Percentiles rank a stretch among this genome's conserved stretches.
phyloP scores from a whole-genome alignment of 2,113 vertebrate species.

The Aythya baeri region DNA sequence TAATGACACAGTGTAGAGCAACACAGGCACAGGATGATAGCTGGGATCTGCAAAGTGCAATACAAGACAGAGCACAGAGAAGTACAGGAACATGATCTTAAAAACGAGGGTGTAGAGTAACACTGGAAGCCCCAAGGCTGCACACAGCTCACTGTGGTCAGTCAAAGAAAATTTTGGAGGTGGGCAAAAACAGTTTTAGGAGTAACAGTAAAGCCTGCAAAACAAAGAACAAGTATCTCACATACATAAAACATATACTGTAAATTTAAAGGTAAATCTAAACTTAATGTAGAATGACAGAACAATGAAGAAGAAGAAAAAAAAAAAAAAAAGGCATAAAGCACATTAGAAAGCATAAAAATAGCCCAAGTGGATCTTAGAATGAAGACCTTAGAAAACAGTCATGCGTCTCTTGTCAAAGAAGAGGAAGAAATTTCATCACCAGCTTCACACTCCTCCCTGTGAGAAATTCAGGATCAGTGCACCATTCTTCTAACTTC shows the following conservation, averaged over 20 bases:
- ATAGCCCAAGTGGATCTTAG: background rate
- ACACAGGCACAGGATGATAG: background rate
- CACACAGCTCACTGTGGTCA: fast-evolving
- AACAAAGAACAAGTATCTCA: background rate
- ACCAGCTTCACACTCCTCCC: background rate
- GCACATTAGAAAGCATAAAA: background rate
- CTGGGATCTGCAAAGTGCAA: background rate
- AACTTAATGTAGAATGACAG: background rate
- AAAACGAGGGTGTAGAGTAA: background rate
- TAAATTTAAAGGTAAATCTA: background rate
- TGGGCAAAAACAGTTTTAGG: background rate
- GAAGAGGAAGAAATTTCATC: background rate
- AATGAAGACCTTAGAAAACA: background rate
- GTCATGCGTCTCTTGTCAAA: background rate
- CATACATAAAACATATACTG: background rate
- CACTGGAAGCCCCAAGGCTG: background rate
- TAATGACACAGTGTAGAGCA: background rate
- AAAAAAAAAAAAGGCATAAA: background rate
- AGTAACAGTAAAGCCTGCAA: background rate
- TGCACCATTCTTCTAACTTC: background rate
- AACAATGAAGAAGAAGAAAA: background rate
- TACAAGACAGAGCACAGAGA: background rate
- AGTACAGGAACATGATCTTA: background rate
- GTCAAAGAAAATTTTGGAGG: background rate
- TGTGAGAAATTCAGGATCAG: background rate